Base-by-base conservation (phyloP, 1,140 invertebrate species). In the Nomia melanderi region DNA sequence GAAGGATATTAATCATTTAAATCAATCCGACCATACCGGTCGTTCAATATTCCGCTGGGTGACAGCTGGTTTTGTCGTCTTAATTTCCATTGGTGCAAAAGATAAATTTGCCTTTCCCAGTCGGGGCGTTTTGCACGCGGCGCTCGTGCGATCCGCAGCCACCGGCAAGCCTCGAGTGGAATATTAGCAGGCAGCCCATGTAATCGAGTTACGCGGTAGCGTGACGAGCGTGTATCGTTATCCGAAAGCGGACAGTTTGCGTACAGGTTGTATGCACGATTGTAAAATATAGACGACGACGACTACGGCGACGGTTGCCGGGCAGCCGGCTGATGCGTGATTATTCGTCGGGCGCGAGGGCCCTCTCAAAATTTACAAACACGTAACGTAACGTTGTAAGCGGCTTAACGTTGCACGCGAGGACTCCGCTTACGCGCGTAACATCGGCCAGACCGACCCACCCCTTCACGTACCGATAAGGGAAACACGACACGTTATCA, bases 331-430 rank as follows among this genome's bases (percentile, higher is more conserved):
- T 69, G 72, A 72, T 39, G 64, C 76, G 77, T 79, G 77, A 82
- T 83, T 78, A 73, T 69, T 71, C 67, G 41, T 41, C 59, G 39
- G 14, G 41, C 12, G 12, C 3, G 9, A 41, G 41, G 20, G 41
- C 14, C 44, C 65, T 83, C 82, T 83, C 72, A 66, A 84, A 84
- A 83, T 84, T 84, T 77, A 63, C 82, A 77, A 83, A 80, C 82
- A 74, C 77, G 78, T 83, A 77, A 80, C 81, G 73, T 77, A 77
- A 80, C 81, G 73, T 80, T 62, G 78, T 73, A 83, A 80, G 81
- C 73, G 69, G 63, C 78, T 79, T 47, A 79, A 59, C 72, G 44
- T 80, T 44, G 82, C 81, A 83, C 78, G 82, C 81, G 60, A 83
- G 70, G 50, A 44, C 71, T 70, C 74, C 78, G 65, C 74, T 85